phyloP scores from a whole-genome alignment of 53 echinoderm and acorn worm genomes.

The Arbacia lixula region DNA sequence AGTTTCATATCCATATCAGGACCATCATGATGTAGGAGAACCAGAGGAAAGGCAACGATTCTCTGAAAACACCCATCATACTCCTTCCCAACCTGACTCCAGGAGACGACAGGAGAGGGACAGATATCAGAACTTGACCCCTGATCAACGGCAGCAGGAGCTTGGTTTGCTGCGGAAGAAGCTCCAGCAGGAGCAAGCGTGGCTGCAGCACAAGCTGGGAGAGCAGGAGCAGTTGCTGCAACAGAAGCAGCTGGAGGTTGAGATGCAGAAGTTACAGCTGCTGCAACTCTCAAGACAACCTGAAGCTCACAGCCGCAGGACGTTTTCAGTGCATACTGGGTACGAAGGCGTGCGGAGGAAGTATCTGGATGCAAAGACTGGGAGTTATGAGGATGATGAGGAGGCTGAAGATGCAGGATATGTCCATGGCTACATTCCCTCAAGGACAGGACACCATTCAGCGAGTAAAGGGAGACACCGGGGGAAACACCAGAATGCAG shows the following conservation, averaged over 20 bases:
- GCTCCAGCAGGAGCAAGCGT: constrained; percentile 77
- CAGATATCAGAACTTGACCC: constrained; percentile 43
- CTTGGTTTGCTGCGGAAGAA: constrained; percentile 63
- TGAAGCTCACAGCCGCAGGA: background rate
- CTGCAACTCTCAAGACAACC: background rate
- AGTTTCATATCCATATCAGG: background rate
- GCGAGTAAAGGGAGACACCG: too few species aligned
- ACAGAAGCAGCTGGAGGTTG: constrained; percentile 73
- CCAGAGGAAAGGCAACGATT: background rate
- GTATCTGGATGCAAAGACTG: constrained; percentile 9
- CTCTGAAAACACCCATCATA: background rate
- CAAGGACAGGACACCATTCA: too few species aligned
- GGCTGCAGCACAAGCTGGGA: constrained; percentile 79
- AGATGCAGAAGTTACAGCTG: constrained; percentile 59
- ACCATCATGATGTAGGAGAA: background rate
- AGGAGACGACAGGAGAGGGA: constrained; percentile 15
- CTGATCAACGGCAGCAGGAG: constrained; percentile 60
- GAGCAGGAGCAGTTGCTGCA: constrained; percentile 81
- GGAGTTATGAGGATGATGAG: background rate
- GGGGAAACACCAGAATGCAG: too few species aligned
- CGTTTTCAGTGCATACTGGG: background rate
- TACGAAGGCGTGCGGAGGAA: constrained; percentile 9
- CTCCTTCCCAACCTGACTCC: too few species aligned
- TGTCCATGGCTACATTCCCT: too few species aligned
- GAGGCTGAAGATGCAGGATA: too few species aligned